phyloP scores from a whole-genome alignment of 2,888 invertebrate species.

The Leptopilina myrica region DNA sequence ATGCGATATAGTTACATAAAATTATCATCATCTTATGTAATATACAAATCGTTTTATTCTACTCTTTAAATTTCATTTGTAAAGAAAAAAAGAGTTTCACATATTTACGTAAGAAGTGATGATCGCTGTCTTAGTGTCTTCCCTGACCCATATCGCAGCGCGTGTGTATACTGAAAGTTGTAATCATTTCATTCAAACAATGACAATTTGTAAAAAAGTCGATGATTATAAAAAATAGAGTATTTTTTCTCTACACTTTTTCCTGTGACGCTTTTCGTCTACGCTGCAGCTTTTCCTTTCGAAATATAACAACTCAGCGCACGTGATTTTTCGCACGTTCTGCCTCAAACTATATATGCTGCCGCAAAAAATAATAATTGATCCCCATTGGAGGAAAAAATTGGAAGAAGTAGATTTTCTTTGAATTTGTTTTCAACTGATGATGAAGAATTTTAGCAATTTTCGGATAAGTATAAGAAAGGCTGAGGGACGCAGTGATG shows the following conservation, averaged over 20 bases:
- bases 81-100: neutral
- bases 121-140: neutral
- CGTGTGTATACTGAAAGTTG: neutral
- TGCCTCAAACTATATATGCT: neutral
- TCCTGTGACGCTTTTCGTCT: slow-evolving; percentile 49
- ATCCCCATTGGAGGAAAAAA: no score
- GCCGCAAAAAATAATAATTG: slow-evolving; percentile 3
- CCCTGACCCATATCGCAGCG: neutral
- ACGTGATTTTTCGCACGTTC: slow-evolving; percentile 44
- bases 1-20: neutral
- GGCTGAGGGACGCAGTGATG: no score
- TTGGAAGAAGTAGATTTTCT: no score
- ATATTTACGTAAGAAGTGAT: neutral
- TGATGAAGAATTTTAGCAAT: no score
- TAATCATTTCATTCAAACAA: neutral
- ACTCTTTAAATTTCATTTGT: neutral
- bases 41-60: neutral
- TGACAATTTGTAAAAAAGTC: no score
- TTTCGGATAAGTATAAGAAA: no score
- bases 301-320: slow-evolving; percentile 46
- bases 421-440: no score
- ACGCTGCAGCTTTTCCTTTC: slow-evolving; percentile 47
- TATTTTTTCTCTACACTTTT: slow-evolving; percentile 45
- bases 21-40: neutral
- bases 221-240: no score